Base-by-base conservation (phyloP, 2,888 invertebrate genomes). In the Phlogophora meticulosa region DNA sequence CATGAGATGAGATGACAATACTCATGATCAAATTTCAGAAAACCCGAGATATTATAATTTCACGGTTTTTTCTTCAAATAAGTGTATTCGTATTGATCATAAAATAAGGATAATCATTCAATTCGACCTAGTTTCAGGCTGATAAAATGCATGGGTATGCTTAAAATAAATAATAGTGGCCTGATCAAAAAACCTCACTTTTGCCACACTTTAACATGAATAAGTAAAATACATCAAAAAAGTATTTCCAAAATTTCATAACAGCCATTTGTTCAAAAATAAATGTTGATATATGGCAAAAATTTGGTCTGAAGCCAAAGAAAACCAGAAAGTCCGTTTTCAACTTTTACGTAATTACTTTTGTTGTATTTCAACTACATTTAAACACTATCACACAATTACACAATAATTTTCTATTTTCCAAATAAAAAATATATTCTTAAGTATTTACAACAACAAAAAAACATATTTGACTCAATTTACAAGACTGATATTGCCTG, bases 331-430 rank as follows among this genome's bases (percentile, higher is more conserved):
- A 0, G 0, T 28, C 10, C 7, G 4, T 34, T 13, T 22, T 49
- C 0, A 40, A 40, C 20, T 20, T 9, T 5, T n/a, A 42, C 45
- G 20, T 20, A 34, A 24, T 20, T 48, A 24, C 53, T 11, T 22
- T 20, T 0, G 17, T 52, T 22, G 34, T 7, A 7, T 43, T 15
- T n/a, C 22, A 24, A 55, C 20, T 48, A 72, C 36, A 73, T 40
- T 15, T n/a, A n/a, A 4, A 62, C 42, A 73, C 28, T 22, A 22
- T 11, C 17, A 71, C 45, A 57, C 51, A 28, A 15, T 74, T 40
- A 51, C 67, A 56, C n/a, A 17, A 28, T 66, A 22, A 65, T 66
- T 45, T 70, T 34, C 49, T 45, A 40, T 71, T 36, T 68, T 56
- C 36, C 28, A 4, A 28, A 28, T 28, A 4, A 28, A 4, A 28